Base-by-base conservation (phyloP, 2,113 vertebrate species). In the Vombatus ursinus region DNA sequence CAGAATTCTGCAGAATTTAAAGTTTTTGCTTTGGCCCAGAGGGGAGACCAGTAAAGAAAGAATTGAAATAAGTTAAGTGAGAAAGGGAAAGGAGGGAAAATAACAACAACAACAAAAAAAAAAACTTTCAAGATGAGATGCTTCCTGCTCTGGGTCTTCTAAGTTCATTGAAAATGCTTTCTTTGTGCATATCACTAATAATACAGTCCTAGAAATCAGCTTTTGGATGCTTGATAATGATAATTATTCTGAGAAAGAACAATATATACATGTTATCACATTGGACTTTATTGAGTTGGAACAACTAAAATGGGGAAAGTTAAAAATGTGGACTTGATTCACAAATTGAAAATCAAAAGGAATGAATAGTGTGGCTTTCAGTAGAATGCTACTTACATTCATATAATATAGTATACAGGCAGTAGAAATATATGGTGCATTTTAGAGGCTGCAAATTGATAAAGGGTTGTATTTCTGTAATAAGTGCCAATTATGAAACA, bases 111-210 rank as follows among this genome's bases (percentile, higher is more conserved):
- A n/a, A n/a, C n/a, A n/a, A n/a, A n/a, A n/a, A n/a, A n/a, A 24
- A 94, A 97, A 84, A 22, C 52, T 48, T 57, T 26, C 44, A 57
- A 97, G 50, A 91, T 92, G 93, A 97, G 95, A 77, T 91, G 8
- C 26, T 96, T 92, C 49, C 57, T 96, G 54, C 95, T 98, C 44
- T 96, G 95, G 95, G 96, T 93, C 92, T 97, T 94, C 97, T 97
- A 97, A 52, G 24, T 91, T 96, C 96, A 94, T 89, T 98, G 97
- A 95, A 98, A 97, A 95, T 94, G 37, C 57, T 97, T 98, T 94
- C 96, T 94, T 28, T 50, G 51, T n/a, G 0, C 57, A 90, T 22
- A 90, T 93, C 28, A 28, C 14, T 96, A 8, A 48, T 96, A 96
- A 91, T 4, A 97, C 47, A 97, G 77, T 89, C 26, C 50, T 31